Base-by-base conservation (phyloP, 2,797 vertebrate species). In the Phalanger gymnotis region DNA sequence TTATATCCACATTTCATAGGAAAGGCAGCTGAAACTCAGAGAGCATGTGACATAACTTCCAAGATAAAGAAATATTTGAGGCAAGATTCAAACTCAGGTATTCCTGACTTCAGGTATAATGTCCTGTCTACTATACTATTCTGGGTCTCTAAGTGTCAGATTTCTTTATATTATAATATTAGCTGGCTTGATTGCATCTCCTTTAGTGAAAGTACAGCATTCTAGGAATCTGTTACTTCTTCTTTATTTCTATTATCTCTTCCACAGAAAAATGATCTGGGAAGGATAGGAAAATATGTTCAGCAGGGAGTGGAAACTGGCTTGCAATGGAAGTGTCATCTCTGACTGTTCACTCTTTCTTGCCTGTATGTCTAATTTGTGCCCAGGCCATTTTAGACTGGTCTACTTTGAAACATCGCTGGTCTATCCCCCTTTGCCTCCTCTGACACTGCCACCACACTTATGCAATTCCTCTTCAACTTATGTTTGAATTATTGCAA, bases 181-280 rank as follows among this genome's bases (percentile, higher is more conserved):
- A 93, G 95, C 95, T 93, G 53, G 89, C 56, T 93, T 91, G 94
- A 96, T 96, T 56, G 94, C 94, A 27, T 90, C 94, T 95, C 22
- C 9, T 87, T 87, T 19, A 73, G 66, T 52, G 92, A 55, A 90
- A 96, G 53, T 92, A 11, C 94, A 96, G 90, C 93, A 58, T 96
- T 90, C 53, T 13, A 40, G 90, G 51, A 94, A 96, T 97, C 95
- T 97, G 92, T 97, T 96, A 93, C 94, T 95, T 91, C 91, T 95
- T 96, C 96, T 96, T 98, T 97, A 95, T 47, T 97, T 94, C 54
- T 95, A 97, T 95, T 87, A 27, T 51, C 7, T 87, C 25, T 47
- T 81, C 40, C 40, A 87, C 25, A 81, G 40, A 87, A 47, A n/a
- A 87, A 27, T 47, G 7, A 51, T 87, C 73, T 51, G 40, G 25